These are phyloP conservation scores for Microplitis mediator DNA, from an alignment of 1,140 invertebrate species.

Conservation along the genomic window DNA sequence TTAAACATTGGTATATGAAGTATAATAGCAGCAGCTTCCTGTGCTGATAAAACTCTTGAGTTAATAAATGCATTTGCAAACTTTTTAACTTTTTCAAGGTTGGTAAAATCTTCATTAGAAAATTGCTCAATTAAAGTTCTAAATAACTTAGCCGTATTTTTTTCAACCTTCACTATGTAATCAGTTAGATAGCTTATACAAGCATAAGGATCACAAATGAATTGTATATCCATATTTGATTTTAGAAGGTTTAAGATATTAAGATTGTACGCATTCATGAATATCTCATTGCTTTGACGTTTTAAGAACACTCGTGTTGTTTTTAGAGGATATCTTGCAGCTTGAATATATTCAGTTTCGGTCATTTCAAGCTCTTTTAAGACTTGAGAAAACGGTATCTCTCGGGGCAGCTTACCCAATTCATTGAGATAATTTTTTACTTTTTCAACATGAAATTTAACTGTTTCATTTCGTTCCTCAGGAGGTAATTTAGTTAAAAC, in stretches of 20 bases:
- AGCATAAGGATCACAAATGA: background rate
- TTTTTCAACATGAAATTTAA: background rate
- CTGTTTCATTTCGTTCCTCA: background rate
- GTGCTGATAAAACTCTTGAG: background rate
- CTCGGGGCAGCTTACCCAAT: background rate
- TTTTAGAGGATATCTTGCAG: background rate
- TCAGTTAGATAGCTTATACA: background rate
- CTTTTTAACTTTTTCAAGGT: background rate
- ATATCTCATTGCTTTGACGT: background rate
- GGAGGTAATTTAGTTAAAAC: background rate
- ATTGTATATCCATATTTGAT: slow-evolving; percentile 9
- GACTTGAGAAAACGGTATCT: background rate
- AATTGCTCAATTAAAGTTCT: no score
- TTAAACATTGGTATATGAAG: background rate
- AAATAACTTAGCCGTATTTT: no score
- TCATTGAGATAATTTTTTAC: slow-evolving; percentile 5
- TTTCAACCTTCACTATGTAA: no score
- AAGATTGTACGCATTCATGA: background rate
- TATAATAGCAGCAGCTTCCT: background rate
- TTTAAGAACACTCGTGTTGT: background rate
- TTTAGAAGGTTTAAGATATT: background rate
- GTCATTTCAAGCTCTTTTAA: background rate
- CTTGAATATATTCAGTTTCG: background rate
- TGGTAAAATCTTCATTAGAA: background rate
- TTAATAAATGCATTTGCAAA: background rate